Conservation (phyloP, 2,888 invertebrate species). For the Lasioglossum malachurum region DNA sequence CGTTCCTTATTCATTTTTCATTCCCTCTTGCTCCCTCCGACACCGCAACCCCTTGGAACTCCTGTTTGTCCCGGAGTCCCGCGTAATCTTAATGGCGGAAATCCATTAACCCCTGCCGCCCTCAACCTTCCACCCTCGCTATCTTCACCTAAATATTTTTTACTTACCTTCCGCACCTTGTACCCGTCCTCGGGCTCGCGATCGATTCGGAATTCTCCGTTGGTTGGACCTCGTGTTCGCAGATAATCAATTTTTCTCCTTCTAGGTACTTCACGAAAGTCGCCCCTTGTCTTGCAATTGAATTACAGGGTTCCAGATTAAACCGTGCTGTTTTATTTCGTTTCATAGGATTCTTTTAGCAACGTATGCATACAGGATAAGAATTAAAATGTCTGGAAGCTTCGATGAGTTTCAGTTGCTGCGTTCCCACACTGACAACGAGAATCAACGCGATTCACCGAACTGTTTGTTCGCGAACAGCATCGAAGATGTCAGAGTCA, state of each 20-base stretch:
- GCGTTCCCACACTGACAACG: neutral
- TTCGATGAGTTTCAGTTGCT: neutral
- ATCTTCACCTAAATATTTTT: constrained; percentile 39
- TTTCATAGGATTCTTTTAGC: no score
- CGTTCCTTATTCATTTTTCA: constrained; percentile 61
- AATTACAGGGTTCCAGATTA: neutral
- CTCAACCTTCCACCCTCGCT: constrained; percentile 12
- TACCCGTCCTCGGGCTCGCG: neutral
- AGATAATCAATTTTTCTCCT: neutral
- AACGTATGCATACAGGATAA: neutral
- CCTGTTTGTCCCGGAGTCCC: constrained; percentile 36
- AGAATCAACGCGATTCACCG: neutral
- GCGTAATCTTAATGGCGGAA: constrained; percentile 58
- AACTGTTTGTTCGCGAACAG: neutral
- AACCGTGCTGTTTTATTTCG: neutral
- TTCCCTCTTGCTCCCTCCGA: constrained; percentile 16
- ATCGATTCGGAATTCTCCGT: constrained; percentile 5
- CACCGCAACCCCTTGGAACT: constrained; percentile 11
- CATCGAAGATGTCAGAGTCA: neutral
- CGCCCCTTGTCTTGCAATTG: neutral
- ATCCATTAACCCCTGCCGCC: constrained; percentile 65
- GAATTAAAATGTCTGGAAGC: neutral
- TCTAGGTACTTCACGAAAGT: neutral
- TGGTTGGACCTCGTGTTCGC: neutral
- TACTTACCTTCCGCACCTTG: neutral